Percentiles rank a stretch among this genome's conserved stretches.
Evolutionary conservation across 2,797 vertebrate species (phyloP).

Genomic region (Chiroxiphia lanceolata): DNA sequence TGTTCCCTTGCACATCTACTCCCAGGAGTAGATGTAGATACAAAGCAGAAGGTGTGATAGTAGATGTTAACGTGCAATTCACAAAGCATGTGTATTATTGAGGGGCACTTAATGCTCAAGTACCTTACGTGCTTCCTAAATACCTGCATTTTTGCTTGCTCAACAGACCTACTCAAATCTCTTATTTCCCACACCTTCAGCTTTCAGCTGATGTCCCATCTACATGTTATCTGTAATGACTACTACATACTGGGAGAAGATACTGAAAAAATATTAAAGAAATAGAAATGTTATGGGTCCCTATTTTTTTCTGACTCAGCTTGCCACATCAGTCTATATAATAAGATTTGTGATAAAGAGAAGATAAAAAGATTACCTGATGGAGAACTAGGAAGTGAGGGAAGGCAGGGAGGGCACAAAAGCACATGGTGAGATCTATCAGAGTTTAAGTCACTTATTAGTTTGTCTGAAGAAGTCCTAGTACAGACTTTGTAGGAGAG

Average conservation of each 20-base stretch:
- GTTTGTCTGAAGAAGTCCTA: conserved; percentile 73
- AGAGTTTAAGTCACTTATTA: conserved; percentile 71
- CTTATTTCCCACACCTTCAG: not conserved
- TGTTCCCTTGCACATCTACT: not conserved
- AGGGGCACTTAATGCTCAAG: not conserved
- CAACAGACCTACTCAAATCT: not conserved
- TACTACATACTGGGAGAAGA: not conserved
- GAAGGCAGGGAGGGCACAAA: conserved; percentile 74
- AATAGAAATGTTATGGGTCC: not conserved
- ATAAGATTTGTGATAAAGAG: not conserved
- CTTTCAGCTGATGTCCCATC: not conserved
- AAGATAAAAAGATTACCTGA: conserved; percentile 75
- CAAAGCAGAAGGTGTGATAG: not conserved
- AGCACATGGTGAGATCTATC: conserved; percentile 67
- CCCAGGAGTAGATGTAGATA: not conserved
- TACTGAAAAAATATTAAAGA: not conserved
- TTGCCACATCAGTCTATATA: not conserved
- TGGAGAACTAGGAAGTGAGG: conserved; percentile 74
- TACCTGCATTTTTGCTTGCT: not conserved
- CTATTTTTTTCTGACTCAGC: not conserved
- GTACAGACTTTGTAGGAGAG: conserved; percentile 76
- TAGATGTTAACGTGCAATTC: not conserved
- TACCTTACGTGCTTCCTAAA: not conserved
- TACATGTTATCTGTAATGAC: not conserved
- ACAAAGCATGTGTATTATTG: not conserved